Evolutionary conservation across 2,797 vertebrate genomes (phyloP), one percentile per base, ranked within the genome.

Genomic region (Sebastes trivittatus): DNA sequence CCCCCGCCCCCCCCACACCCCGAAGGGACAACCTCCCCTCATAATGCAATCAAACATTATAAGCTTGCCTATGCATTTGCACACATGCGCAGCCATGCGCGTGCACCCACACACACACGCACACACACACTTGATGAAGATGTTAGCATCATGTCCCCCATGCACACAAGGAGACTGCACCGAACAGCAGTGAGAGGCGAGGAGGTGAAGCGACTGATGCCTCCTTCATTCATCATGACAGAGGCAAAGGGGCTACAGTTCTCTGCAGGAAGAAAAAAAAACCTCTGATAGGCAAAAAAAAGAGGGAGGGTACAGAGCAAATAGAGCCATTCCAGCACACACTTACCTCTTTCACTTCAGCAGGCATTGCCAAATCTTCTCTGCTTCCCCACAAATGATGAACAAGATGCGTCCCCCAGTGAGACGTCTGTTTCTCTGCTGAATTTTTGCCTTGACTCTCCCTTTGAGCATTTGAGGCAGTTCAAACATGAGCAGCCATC

Each of bases 311-410:
- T 86, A 85, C 81, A 63, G 67, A 88, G 80, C 87, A 85, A 87
- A 93, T 80, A 89, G 70, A 89, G 91, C 84, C 91, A 92, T 91
- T 92, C 89, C 91, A 84, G 46, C 80, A 86, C 84, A 91, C 90
- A 89, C 94, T 95, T 93, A 96, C 95, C 95, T 95, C 95, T 87
- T 95, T 96, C 82, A 95, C 94, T 94, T 95, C 94, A 79, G 94
- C 95, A 75, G 95, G 95, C 95, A 96, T 96, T 75, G 82, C 89
- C 87, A 91, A 92, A 89, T 92, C 80, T 91, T 80, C 74, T 87
- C 79, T 91, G 90, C 79, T 90, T 90, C 84, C 83, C 72, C 70
- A 68, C 91, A 82, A 87, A 88, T 91, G 90, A 92, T 83, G 85
- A 88, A 83, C 78, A 83, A 87, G 87, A 89, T 78, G 78, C n/a